Evolutionary conservation across 1,140 invertebrate species (phyloP).

Genomic region (silkworm (Bombyx mori)): ASM3026992v2 NC_085113.1:8651501-8652000

Average conservation of each 20-base stretch:
- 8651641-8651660: too few species aligned
- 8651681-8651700: too few species aligned
- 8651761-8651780: conserved; percentile 79
- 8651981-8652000: too few species aligned
- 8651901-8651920: conserved; percentile 84
- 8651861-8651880: conserved; percentile 80
- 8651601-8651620: too few species aligned
- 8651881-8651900: conserved; percentile 87
- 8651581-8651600: neutral
- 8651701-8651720: too few species aligned
- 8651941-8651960: too few species aligned
- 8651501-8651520: conserved; percentile 5
- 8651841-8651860: conserved; percentile 77
- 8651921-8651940: conserved; percentile 75
- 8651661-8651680: too few species aligned
- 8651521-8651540: conserved; percentile 2
- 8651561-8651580: conserved; percentile 5
- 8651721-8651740: neutral
- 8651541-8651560: conserved; percentile 3
- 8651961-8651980: too few species aligned
- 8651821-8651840: conserved; percentile 83
- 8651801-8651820: conserved; percentile 87
- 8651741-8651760: conserved; percentile 74
- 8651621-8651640: too few species aligned
- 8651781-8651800: conserved; percentile 84